Percentiles rank a stretch among this genome's conserved stretches.
phyloP scores from a whole-genome alignment of 2,113 vertebrate species.

The Phyllostomus discolor region DNA sequence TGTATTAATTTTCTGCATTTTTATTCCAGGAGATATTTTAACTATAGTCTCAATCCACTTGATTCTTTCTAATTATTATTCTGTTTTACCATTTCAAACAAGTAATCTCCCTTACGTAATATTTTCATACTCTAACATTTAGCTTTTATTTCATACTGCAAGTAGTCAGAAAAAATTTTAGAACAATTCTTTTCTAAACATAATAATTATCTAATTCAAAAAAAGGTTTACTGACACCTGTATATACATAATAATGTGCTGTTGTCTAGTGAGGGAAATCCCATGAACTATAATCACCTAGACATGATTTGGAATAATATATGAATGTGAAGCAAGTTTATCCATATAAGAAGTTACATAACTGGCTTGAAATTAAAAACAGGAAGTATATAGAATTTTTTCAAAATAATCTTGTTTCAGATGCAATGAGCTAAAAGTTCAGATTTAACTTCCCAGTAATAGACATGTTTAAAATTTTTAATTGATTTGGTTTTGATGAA shows the following conservation, averaged over 20 bases:
- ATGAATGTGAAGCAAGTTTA: background rate
- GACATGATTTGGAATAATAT: background rate
- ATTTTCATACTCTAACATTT: conserved; percentile 3
- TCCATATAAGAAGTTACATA: background rate
- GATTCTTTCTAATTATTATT: background rate
- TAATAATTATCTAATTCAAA: background rate
- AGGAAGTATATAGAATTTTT: background rate
- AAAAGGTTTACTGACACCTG: background rate
- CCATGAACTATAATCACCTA: background rate
- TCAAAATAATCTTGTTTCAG: background rate
- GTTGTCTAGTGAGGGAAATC: background rate
- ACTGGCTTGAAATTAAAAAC: background rate
- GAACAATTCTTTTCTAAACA: background rate
- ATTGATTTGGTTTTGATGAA: conserved; percentile 31
- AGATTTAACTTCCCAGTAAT: background rate
- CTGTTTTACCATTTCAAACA: background rate
- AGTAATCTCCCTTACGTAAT: background rate
- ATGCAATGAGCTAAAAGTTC: background rate
- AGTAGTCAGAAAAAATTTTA: background rate
- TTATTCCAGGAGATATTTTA: background rate
- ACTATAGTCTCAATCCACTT: background rate
- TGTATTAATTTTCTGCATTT: background rate
- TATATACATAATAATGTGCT: background rate
- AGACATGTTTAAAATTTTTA: conserved; percentile 1
- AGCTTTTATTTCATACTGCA: background rate